Base-by-base conservation (phyloP, 2,888 invertebrate species). In the Dicranocentrus wangi region DNA sequence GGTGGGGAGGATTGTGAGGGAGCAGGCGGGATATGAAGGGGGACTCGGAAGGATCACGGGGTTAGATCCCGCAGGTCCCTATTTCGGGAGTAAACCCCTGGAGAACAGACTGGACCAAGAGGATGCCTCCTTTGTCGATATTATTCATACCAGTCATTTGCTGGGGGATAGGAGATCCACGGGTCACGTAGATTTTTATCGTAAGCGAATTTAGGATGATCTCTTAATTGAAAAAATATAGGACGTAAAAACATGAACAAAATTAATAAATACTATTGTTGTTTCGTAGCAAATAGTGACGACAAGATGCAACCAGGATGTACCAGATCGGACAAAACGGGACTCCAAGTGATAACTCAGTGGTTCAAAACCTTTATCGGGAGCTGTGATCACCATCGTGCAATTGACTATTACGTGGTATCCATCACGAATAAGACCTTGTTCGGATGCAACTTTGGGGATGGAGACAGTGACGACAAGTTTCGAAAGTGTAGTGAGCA, bases 1-100 rank as follows among this genome's bases (percentile, higher is more conserved):
- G 98, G 58, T 19, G 15, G 58, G 58, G 5, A 58, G 13, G 1
- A 23, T 27, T 58, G 3, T 23, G 25, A 23, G 5, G 58, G 27
- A 58, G 2, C 8, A 19, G 10, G 5, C 15, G 3, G 47, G 47
- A 17, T 10, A 58, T 23, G 58, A 58, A 25, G 10, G 10, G 32
- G 32, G 3, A 10, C 5, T 58, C 2, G 23, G 58, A 25, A 21
- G 25, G 3, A 25, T 25, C 23, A 58, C 58, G 3, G 58, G 58
- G 1, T n/a, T 58, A 1, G 58, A 58, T 23, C 58, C 58, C 10
- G 58, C 58, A 1, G 25, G 25, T 25, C 58, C 58, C 1, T 25
- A 25, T 23, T 58, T 58, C 25, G 58, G 19, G 25, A 58, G 15
- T 23, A 58, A 58, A 19, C 1, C 23, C 15, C 23, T 23, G 15